A percentile compares a stretch with the other conserved stretches of the same genome.
These are phyloP conservation scores for Pelosia muscerda DNA, from an alignment of 2,888 invertebrate genomes.

Conservation along the genomic window DNA sequence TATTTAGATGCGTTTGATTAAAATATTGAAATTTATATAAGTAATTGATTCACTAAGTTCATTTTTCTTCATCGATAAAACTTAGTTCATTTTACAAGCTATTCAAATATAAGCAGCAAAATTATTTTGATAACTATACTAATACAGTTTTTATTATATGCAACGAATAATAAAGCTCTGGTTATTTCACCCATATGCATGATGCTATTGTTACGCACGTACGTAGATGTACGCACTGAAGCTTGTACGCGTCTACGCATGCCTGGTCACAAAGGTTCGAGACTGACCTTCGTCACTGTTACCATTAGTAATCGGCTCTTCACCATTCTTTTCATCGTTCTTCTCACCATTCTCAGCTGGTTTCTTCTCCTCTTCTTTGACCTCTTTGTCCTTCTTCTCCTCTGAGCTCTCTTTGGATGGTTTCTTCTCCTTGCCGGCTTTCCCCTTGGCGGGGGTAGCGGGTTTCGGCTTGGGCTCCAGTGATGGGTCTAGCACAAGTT, in stretches of 20 bases:
- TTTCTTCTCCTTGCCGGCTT: conserved; percentile 91
- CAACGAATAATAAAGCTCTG: conserved; percentile 23
- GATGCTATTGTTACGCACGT: conserved; percentile 28
- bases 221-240: conserved; percentile 51
- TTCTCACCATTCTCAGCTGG: conserved; percentile 81
- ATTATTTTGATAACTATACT: neutral
- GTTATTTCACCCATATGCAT: conserved; percentile 37
- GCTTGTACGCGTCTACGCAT: conserved; percentile 71
- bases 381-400: conserved; percentile 88
- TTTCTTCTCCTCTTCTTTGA: conserved; percentile 85
- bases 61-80: neutral
- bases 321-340: conserved; percentile 83
- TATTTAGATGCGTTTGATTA: neutral
- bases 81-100: neutral
- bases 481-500: conserved; percentile 93
- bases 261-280: conserved; percentile 72
- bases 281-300: conserved; percentile 86
- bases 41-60: neutral
- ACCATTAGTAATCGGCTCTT: conserved; percentile 85
- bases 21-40: neutral
- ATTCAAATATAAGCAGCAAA: neutral
- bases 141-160: neutral
- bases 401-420: conserved; percentile 88
- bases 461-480: conserved; percentile 93
- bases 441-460: conserved; percentile 92